Evolutionary conservation across 2,797 vertebrate species (phyloP).

Genomic region (Typhlichthys eigenmanni): DNA sequence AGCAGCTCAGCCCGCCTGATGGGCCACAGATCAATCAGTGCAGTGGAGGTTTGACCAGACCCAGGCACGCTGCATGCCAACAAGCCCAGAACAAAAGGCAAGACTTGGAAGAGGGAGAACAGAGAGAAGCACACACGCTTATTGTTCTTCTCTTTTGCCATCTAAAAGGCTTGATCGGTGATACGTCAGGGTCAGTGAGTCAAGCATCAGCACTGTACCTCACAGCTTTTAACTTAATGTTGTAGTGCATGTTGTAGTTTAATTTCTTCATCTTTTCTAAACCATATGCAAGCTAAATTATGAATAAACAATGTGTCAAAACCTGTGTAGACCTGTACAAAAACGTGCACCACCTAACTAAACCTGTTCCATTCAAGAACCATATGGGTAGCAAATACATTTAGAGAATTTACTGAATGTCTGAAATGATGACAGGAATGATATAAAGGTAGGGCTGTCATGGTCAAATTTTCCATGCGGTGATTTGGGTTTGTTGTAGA

Average conservation of each 20-base stretch:
- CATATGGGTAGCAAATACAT: too few relatives aligned
- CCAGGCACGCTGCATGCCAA: slow-evolving; percentile 30
- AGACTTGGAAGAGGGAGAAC: slow-evolving; percentile 39
- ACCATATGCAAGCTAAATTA: not conserved
- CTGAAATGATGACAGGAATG: too few relatives aligned
- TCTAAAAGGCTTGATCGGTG: slow-evolving; percentile 46
- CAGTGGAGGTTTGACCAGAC: slow-evolving; percentile 52
- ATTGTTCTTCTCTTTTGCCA: slow-evolving; percentile 29
- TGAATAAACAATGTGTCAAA: not conserved
- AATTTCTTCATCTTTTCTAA: slow-evolving; percentile 7
- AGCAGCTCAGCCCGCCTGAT: slow-evolving; percentile 47
- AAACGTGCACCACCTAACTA: too few relatives aligned
- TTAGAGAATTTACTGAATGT: too few relatives aligned
- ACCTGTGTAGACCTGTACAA: too few relatives aligned
- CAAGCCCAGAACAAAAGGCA: slow-evolving; percentile 37
- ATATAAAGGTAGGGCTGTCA: too few relatives aligned
- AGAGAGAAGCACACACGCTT: slow-evolving; percentile 35
- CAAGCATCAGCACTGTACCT: slow-evolving; percentile 36
- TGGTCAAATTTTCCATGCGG: too few relatives aligned
- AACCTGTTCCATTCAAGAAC: not conserved
- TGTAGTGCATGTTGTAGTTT: slow-evolving; percentile 14
- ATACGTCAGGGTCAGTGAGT: slow-evolving; percentile 51
- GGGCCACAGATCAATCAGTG: slow-evolving; percentile 60
- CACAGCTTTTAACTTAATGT: slow-evolving; percentile 24
- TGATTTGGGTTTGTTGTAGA: too few relatives aligned